Percentiles rank a stretch among this genome's conserved stretches.
Conservation (phyloP, 2,113 vertebrate species). For the Dunckerocampus dactyliophorus region DNA sequence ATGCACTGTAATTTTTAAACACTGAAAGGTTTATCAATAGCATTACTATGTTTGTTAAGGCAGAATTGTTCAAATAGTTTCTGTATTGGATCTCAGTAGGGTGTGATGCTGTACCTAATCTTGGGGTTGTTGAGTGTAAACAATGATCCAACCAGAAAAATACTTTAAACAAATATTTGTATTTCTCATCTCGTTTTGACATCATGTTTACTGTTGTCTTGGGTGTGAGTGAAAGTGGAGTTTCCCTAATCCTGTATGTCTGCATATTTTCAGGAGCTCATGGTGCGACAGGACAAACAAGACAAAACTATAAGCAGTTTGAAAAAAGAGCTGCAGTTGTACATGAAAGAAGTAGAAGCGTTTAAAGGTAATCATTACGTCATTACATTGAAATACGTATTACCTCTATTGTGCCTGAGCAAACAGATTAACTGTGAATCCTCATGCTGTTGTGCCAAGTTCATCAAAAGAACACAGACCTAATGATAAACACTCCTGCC, state of each 20-base stretch:
- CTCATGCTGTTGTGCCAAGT: slow-evolving; percentile 16
- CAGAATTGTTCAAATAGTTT: too few relatives aligned
- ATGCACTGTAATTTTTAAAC: too few relatives aligned
- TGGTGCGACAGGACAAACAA: slow-evolving; percentile 91
- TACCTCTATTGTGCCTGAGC: neutral
- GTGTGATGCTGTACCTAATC: neutral
- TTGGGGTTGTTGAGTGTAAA: neutral
- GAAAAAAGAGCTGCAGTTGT: slow-evolving; percentile 89
- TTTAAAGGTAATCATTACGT: slow-evolving; percentile 82
- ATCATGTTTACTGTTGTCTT: neutral
- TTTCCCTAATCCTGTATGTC: neutral
- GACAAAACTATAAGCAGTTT: slow-evolving; percentile 89
- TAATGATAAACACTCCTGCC: slow-evolving; percentile 71
- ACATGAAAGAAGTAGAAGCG: slow-evolving; percentile 86
- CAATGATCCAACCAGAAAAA: neutral
- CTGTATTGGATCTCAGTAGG: too few relatives aligned
- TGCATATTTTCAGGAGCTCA: slow-evolving; percentile 76
- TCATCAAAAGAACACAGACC: slow-evolving; percentile 66
- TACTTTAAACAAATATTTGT: neutral
- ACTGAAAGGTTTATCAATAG: too few relatives aligned
- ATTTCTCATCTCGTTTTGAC: neutral
- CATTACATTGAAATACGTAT: neutral
- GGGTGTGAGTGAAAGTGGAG: neutral
- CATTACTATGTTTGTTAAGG: too few relatives aligned
- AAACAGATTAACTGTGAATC: slow-evolving; percentile 3